Conservation (phyloP, 2,113 vertebrate genomes). For the Raja brachyura region DNA sequence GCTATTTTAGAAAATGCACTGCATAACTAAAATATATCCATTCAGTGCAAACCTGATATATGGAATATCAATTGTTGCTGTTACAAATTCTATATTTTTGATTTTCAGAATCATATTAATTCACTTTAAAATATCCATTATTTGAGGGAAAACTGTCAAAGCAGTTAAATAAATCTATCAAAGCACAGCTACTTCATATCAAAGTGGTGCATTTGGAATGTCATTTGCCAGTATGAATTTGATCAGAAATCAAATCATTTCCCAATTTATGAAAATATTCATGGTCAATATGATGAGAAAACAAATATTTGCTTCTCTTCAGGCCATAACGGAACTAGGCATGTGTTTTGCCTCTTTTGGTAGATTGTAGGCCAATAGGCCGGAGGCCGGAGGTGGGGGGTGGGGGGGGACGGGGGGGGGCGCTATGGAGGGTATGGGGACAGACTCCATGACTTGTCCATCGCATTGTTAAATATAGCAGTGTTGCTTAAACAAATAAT, state of each 20-base stretch:
- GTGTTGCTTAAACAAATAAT: not conserved
- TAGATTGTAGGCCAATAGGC: not conserved
- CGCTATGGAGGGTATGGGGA: not conserved
- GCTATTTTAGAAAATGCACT: not conserved
- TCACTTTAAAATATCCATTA: not conserved
- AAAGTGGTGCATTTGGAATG: not conserved
- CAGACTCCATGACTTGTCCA: not conserved
- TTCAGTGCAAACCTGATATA: not conserved
- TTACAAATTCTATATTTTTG: not conserved
- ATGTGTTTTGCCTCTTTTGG: not conserved
- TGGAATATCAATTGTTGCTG: not conserved
- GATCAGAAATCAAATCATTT: not conserved
- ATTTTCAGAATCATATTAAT: not conserved
- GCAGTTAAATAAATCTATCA: not conserved
- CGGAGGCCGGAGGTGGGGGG: not conserved
- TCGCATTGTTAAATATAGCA: not conserved
- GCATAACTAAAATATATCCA: not conserved
- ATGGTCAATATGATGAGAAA: not conserved
- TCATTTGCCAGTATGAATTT: not conserved
- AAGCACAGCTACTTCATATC: not conserved
- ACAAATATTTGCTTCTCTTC: not conserved
- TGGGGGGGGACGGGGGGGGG: not conserved
- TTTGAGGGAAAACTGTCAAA: not conserved
- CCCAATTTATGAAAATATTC: not conserved
- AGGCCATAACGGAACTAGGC: not conserved